Base-by-base conservation (phyloP, 2,113 vertebrate species). In the Heterochromis multidens region DNA sequence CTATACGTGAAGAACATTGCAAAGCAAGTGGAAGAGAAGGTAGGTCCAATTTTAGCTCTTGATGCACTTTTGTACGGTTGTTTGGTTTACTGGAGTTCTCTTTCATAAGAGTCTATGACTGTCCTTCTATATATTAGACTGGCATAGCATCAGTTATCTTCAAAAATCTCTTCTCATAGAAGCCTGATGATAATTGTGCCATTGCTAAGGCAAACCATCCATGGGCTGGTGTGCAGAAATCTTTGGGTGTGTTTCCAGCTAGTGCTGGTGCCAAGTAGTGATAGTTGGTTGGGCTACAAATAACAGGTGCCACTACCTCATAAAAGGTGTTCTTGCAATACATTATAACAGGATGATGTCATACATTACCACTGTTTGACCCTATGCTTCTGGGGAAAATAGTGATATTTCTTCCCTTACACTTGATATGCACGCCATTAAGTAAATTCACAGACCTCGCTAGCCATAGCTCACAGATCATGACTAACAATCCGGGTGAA, bases 1-100 rank as follows among this genome's bases (percentile, higher is more conserved):
- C 97, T 99, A 89, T 99, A 99, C 80, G 97, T 99, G 93, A 99
- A 99, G 95, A 99, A 99, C 95, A 97, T 99, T 79, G 96, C 98
- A 76, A 99, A 97, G 92, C 98, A 98, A 94, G 97, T 97, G 92
- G 97, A 98, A 80, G 98, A 99, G 95, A 99, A 98, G 95, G 98
- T 99, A 94, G 70, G 95, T 94, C 56, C 14, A 19, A 79, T 52
- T 59, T 37, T 57, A 76, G 82, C 52, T 21, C 9, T 43, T 52
- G 80, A 67, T 81, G 78, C 80, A 79, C 35, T 85, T 87, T 10
- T 31, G 27, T 63, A 29, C 52, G 0, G 17, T 74, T 52, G 46
- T 72, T 78, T 81, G 40, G 43, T 77, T 56, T 17, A 35, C 52
- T 76, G 35, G 27, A 78, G 54, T 78, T 29, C 4, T 35, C 49